These are phyloP conservation scores for Oreocharis arfaki DNA, from an alignment of 2,113 vertebrate genomes.

Conservation along the genomic window DNA sequence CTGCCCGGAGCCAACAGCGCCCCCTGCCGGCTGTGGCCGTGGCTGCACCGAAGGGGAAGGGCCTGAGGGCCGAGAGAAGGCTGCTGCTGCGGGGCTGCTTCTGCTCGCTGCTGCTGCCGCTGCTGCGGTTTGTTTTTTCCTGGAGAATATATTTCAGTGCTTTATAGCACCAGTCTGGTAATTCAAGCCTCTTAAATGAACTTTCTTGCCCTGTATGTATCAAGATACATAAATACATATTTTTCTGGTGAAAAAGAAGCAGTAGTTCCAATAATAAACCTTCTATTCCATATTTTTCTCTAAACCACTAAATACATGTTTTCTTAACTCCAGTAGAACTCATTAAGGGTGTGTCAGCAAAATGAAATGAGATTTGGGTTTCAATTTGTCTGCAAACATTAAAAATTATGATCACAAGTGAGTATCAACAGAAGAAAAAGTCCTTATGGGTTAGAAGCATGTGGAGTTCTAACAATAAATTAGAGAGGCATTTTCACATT, in stretches of 20 bases:
- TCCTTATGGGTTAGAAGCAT: neutral
- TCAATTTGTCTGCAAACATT: neutral
- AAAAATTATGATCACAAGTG: neutral
- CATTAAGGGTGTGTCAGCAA: neutral
- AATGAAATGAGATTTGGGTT: neutral
- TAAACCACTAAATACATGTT: conserved; percentile 18
- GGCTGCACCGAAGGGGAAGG: neutral
- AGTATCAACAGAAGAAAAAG: neutral
- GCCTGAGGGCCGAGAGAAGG: no score
- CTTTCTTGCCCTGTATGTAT: neutral
- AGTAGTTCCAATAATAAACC: neutral
- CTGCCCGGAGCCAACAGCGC: neutral
- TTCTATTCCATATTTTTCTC: neutral
- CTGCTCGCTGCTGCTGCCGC: no score
- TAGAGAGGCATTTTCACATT: neutral
- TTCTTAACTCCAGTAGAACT: neutral
- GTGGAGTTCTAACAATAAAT: neutral
- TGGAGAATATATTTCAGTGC: neutral
- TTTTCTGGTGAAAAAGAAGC: neutral
- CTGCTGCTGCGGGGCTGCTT: neutral
- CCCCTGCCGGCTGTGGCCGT: neutral
- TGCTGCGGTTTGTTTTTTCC: no score
- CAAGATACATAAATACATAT: neutral
- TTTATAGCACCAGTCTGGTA: neutral
- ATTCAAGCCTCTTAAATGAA: neutral